Percentiles rank a stretch among this genome's conserved stretches.
Conservation (phyloP, 2,888 invertebrate species). For the Campaea margaritaria region DNA sequence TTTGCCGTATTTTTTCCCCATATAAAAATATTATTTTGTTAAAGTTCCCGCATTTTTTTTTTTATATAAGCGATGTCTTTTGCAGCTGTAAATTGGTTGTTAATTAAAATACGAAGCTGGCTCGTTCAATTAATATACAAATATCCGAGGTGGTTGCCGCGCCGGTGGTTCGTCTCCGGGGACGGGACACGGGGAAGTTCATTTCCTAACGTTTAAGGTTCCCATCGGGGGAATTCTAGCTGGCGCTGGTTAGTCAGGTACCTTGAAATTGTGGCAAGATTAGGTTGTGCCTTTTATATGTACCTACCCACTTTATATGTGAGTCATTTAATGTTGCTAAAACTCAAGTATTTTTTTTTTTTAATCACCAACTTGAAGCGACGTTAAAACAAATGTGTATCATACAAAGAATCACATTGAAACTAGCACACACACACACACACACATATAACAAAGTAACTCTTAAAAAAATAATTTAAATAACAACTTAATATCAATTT, state of each 20-base stretch:
- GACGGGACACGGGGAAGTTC: slow-evolving; percentile 17
- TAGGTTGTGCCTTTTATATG: background rate
- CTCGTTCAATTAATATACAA: slow-evolving; percentile 38
- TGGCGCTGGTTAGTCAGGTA: slow-evolving; percentile 7
- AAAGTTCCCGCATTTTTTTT: background rate
- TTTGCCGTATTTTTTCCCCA: background rate
- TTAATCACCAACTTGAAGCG: too few relatives aligned
- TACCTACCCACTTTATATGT: background rate
- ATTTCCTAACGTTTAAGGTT: slow-evolving; percentile 21
- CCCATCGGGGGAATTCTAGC: slow-evolving; percentile 10
- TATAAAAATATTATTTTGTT: background rate
- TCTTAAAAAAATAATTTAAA: too few relatives aligned
- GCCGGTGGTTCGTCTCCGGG: slow-evolving; percentile 13
- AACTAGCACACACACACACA: too few relatives aligned
- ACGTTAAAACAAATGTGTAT: too few relatives aligned
- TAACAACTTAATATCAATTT: too few relatives aligned
- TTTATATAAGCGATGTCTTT: background rate
- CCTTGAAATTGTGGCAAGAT: slow-evolving; percentile 7
- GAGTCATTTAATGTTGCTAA: too few relatives aligned
- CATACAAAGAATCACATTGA: too few relatives aligned
- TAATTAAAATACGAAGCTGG: slow-evolving; percentile 37
- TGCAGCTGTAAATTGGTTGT: slow-evolving; percentile 23
- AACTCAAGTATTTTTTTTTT: too few relatives aligned
- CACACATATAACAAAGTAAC: too few relatives aligned
- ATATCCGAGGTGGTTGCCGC: slow-evolving; percentile 27